Evolutionary conservation across 2,888 invertebrate species (phyloP).

Genomic region (Thalpophila matura): DNA sequence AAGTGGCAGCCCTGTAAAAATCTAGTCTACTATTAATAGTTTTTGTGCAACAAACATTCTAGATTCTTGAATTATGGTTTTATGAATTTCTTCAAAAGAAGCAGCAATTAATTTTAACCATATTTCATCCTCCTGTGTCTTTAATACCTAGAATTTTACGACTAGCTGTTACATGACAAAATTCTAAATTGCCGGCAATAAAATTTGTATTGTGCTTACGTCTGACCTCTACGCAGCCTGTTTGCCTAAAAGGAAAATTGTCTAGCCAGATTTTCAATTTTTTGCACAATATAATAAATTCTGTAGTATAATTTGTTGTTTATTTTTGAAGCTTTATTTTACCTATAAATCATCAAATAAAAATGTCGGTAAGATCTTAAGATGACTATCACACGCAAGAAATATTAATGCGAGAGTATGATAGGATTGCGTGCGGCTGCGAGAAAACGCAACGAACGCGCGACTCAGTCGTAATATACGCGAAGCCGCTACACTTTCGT

Average conservation of each 20-base stretch:
- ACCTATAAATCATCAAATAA: slow-evolving; percentile 23
- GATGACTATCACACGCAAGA: slow-evolving; percentile 47
- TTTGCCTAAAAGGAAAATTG: slow-evolving; percentile 38
- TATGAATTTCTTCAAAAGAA: background rate
- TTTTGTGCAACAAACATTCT: background rate
- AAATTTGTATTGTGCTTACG: slow-evolving; percentile 43
- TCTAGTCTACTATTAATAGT: background rate
- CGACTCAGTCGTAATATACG: slow-evolving; percentile 43
- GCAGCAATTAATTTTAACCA: slow-evolving; percentile 37
- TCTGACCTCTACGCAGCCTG: slow-evolving; percentile 49
- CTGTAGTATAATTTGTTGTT: background rate
- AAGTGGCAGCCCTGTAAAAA: background rate
- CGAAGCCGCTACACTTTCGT: slow-evolving; percentile 68
- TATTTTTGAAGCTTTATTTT: background rate
- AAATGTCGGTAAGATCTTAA: slow-evolving; percentile 49
- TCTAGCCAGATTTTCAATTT: slow-evolving; percentile 24
- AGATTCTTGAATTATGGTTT: background rate
- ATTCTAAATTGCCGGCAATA: slow-evolving; percentile 53
- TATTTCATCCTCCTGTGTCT: slow-evolving; percentile 29
- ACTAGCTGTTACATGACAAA: slow-evolving; percentile 49
- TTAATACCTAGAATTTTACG: slow-evolving; percentile 38
- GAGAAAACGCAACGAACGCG: slow-evolving; percentile 66
- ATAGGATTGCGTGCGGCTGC: slow-evolving; percentile 59
- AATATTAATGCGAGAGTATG: slow-evolving; percentile 33
- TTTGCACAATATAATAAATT: background rate